Conservation (phyloP, 2,113 vertebrate genomes). For the Polypterus senegalus region DNA sequence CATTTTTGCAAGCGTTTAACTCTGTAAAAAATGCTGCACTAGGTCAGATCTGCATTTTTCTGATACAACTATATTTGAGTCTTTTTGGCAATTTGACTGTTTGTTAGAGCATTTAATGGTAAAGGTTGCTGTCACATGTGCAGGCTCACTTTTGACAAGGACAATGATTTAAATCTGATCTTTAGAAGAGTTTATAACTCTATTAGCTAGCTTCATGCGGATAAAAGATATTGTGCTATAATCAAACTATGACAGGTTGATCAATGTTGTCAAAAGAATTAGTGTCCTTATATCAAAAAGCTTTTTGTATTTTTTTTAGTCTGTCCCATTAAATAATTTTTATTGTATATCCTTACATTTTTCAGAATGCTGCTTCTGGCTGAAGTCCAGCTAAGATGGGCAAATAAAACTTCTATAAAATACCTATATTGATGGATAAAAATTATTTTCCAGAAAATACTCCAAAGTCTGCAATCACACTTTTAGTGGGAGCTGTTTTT, state of each 20-base stretch:
- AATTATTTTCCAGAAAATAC: slow-evolving; percentile 29
- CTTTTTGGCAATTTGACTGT: no score
- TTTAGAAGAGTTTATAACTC: slow-evolving; percentile 55
- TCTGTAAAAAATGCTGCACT: no score
- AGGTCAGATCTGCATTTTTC: no score
- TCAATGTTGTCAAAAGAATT: slow-evolving; percentile 91
- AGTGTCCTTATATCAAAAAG: slow-evolving; percentile 96
- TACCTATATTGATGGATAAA: slow-evolving; percentile 38
- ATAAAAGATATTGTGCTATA: slow-evolving; percentile 86
- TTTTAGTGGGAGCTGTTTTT: no score
- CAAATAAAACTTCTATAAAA: slow-evolving; percentile 27
- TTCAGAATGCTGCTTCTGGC: slow-evolving; percentile 69
- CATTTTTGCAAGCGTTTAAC: no score
- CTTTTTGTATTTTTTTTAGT: slow-evolving; percentile 66
- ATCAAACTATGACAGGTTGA: slow-evolving; percentile 94
- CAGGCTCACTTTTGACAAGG: slow-evolving; percentile 12
- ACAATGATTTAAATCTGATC: slow-evolving; percentile 18
- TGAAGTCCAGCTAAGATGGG: slow-evolving; percentile 28
- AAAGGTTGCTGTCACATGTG: no score
- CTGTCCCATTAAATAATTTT: slow-evolving; percentile 81
- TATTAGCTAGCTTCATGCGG: slow-evolving; percentile 75
- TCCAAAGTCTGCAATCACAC: slow-evolving; percentile 20
- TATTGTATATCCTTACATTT: slow-evolving; percentile 83
- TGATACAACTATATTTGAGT: no score
- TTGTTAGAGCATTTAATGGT: no score